Evolutionary conservation across 2,113 vertebrate species (phyloP).

Genomic region (Cottus gobio): DNA sequence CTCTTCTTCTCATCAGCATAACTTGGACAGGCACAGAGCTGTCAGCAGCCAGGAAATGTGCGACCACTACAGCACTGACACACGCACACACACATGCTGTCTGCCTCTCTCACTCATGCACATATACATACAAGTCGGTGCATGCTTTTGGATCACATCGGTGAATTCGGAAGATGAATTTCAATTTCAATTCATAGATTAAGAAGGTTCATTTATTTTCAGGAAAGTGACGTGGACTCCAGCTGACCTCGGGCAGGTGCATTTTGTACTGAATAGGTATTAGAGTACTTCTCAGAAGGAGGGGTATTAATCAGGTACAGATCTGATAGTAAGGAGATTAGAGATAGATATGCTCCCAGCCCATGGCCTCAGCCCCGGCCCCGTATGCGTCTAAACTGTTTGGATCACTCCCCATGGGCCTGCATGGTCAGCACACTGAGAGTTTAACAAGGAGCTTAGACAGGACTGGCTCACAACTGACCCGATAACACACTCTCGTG

Average conservation of each 20-base stretch:
- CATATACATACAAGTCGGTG: background rate
- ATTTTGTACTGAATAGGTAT: constrained; percentile 70
- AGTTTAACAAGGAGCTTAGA: constrained; percentile 84
- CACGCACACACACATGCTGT: background rate
- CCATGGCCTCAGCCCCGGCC: constrained; percentile 61
- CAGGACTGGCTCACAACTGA: constrained; percentile 79
- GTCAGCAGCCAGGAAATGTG: constrained; percentile 53
- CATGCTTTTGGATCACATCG: background rate
- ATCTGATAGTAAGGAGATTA: constrained; percentile 85
- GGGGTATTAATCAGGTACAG: constrained; percentile 80
- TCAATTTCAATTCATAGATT: constrained; percentile 12
- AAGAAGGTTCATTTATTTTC: constrained; percentile 26
- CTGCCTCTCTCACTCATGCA: background rate
- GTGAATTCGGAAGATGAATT: constrained; percentile 24
- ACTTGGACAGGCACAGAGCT: constrained; percentile 52
- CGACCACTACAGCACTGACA: background rate
- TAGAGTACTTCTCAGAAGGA: constrained; percentile 74
- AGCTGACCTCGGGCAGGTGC: constrained; percentile 60
- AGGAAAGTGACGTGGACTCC: constrained; percentile 18
- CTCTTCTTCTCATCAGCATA: constrained; percentile 75
- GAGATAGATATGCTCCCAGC: constrained; percentile 70
- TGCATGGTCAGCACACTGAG: constrained; percentile 82
- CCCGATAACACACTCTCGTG: constrained; percentile 78
- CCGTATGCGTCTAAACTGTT: constrained; percentile 69
- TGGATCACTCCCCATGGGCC: constrained; percentile 63